phyloP scores from a whole-genome alignment of 1,140 invertebrate genomes.

The Ruditapes philippinarum region DNA sequence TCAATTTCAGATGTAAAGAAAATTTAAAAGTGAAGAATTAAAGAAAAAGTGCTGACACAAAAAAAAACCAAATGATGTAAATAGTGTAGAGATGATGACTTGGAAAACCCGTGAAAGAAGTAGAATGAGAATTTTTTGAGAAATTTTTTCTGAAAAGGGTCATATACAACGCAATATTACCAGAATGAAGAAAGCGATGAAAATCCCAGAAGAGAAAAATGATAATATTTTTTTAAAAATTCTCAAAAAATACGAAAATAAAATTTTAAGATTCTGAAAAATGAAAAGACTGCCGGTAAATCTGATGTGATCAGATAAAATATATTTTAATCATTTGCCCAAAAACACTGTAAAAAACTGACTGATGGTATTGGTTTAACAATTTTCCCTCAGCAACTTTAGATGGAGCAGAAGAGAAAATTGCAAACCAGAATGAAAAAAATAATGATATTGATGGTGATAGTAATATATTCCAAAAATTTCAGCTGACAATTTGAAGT shows the following conservation, averaged over 20 bases:
- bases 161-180: neutral
- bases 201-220: neutral
- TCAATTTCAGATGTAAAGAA: neutral
- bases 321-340: neutral
- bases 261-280: neutral
- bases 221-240: slow-evolving; percentile 24
- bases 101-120: neutral
- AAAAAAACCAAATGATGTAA: neutral
- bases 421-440: neutral
- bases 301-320: neutral
- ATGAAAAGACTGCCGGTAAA: neutral
- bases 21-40: neutral
- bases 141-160: neutral
- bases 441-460: neutral
- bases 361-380: neutral
- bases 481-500: neutral
- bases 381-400: too few relatives aligned
- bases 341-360: neutral
- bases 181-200: neutral
- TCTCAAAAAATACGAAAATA: neutral
- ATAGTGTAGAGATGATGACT: neutral
- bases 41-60: neutral
- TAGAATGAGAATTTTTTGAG: slow-evolving; percentile 27
- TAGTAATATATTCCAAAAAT: slow-evolving; percentile 1
- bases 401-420: too few relatives aligned